Conservation (phyloP, 2,113 vertebrate genomes). For the Plotosus lineatus region DNA sequence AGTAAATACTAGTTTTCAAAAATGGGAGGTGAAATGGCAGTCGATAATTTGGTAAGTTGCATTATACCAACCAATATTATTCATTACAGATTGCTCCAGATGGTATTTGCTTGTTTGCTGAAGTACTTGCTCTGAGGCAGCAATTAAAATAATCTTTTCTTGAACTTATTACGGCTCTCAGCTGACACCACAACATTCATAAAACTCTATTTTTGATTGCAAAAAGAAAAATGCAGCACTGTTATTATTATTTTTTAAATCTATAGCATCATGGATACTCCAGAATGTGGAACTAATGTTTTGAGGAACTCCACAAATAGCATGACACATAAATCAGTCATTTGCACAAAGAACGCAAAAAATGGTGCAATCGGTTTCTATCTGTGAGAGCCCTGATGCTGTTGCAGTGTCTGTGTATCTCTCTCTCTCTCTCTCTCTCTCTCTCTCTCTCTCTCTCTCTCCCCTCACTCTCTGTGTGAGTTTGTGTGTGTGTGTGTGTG, state of each 20-base stretch:
- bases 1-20: neutral
- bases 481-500: constrained; percentile 1
- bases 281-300: neutral
- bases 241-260: neutral
- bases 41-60: neutral
- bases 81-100: neutral
- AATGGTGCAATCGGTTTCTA: neutral
- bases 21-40: neutral
- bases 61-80: neutral
- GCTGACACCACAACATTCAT: neutral
- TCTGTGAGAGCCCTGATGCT: neutral
- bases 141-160: neutral
- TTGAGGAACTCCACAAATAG: neutral
- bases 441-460: too few relatives aligned
- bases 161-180: neutral
- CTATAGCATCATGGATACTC: neutral
- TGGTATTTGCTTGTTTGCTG: neutral
- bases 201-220: neutral
- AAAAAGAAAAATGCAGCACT: neutral
- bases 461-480: too few relatives aligned
- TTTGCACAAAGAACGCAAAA: neutral
- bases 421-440: too few relatives aligned
- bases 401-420: too few relatives aligned
- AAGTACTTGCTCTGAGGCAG: neutral
- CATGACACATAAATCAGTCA: neutral